Evolutionary conservation across 2,797 vertebrate genomes (phyloP).

Genomic region (Sphenopsis melanotis): DNA sequence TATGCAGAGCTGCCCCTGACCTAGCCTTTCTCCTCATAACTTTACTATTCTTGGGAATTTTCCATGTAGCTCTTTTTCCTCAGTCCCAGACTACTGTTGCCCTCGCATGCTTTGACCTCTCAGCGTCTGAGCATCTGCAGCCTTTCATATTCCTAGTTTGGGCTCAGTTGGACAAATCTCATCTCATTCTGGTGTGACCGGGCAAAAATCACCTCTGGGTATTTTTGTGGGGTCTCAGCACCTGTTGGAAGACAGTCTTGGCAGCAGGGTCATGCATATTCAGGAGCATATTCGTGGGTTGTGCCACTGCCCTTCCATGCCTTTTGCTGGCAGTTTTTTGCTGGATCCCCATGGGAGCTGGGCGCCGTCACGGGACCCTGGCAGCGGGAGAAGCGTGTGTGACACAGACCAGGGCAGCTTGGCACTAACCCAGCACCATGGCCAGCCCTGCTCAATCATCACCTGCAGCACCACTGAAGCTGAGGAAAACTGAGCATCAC

Average conservation of each 20-base stretch:
- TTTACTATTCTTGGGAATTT: slow-evolving; percentile 58
- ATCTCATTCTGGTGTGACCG: not conserved
- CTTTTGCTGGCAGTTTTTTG: not conserved
- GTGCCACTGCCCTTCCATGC: not conserved
- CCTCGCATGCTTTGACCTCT: not conserved
- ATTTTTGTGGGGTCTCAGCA: not conserved
- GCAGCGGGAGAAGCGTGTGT: not conserved
- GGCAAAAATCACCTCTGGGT: not conserved
- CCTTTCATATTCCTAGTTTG: slow-evolving; percentile 7
- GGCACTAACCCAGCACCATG: not conserved
- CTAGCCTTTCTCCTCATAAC: slow-evolving; percentile 1
- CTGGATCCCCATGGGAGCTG: not conserved
- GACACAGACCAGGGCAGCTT: slow-evolving; percentile 29
- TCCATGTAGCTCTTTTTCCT: slow-evolving; percentile 25
- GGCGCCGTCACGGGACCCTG: not conserved
- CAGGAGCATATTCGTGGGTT: not conserved
- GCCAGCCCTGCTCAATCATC: not conserved
- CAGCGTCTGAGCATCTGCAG: not conserved
- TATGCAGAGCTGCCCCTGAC: not conserved
- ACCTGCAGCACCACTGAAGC: not conserved
- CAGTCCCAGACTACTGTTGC: slow-evolving; percentile 40
- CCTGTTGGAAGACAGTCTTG: not conserved
- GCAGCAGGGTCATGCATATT: not conserved
- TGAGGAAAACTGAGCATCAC: not conserved
- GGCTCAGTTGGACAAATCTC: not conserved